phyloP scores from a whole-genome alignment of 2,797 vertebrate species.

The Eulemur mongoz region DNA sequence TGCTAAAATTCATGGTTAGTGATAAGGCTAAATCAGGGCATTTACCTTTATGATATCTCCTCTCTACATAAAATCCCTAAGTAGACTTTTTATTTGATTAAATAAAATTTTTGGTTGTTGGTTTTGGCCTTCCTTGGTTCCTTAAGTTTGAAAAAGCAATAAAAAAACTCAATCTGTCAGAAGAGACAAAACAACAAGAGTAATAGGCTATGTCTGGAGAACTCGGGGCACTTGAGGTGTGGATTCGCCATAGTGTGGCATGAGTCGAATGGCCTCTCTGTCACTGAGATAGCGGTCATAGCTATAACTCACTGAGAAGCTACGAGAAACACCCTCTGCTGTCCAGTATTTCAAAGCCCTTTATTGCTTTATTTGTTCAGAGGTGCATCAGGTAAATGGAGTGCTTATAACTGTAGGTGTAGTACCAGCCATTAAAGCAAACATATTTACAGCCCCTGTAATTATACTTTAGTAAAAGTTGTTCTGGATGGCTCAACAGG shows the following conservation, averaged over 20 bases:
- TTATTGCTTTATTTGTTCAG: slow-evolving; percentile 60
- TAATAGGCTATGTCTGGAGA: background rate
- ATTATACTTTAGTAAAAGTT: slow-evolving; percentile 62
- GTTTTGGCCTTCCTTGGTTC: background rate
- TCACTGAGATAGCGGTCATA: background rate
- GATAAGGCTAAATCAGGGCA: background rate
- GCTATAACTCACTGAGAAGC: slow-evolving; percentile 28
- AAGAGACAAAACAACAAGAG: slow-evolving; percentile 26
- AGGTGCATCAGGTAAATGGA: slow-evolving; percentile 34
- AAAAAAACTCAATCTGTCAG: slow-evolving; percentile 14
- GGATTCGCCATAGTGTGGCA: background rate
- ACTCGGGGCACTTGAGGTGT: background rate
- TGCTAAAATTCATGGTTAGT: background rate
- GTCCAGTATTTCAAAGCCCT: slow-evolving; percentile 57
- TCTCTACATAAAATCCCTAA: background rate
- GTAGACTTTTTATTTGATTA: background rate
- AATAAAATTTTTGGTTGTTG: background rate
- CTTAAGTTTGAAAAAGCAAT: slow-evolving; percentile 46
- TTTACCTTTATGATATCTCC: background rate
- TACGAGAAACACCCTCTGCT: slow-evolving; percentile 14
- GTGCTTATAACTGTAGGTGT: slow-evolving; percentile 24
- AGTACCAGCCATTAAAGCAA: slow-evolving; percentile 54
- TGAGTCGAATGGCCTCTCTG: slow-evolving; percentile 42
- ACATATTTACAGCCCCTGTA: slow-evolving; percentile 6
- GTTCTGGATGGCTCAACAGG: background rate